phyloP scores from a whole-genome alignment of 92 coral and sea anemone species.

The Epizoanthus fatuus region DNA sequence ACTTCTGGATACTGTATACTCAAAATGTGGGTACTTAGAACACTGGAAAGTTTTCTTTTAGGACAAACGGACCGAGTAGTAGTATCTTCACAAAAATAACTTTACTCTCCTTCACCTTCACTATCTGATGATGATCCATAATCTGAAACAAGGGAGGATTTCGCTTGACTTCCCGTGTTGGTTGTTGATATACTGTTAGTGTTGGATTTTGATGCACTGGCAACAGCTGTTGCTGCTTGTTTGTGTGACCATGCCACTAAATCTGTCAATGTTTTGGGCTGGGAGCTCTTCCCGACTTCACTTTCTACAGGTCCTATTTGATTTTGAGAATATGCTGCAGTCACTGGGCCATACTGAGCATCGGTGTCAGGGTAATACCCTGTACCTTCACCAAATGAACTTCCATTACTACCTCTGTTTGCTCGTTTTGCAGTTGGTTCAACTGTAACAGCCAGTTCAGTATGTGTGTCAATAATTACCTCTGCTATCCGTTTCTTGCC shows the following conservation, averaged over 20 bases:
- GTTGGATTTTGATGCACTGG: background rate
- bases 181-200: background rate
- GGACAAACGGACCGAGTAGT: too few species aligned
- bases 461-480: conserved; percentile 45
- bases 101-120: conserved; percentile 48
- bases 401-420: background rate
- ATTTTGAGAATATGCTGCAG: background rate
- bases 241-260: conserved; percentile 88
- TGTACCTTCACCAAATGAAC: conserved; percentile 49
- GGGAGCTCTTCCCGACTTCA: conserved; percentile 34
- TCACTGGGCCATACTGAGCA: conserved; percentile 49
- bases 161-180: background rate
- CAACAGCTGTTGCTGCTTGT: conserved; percentile 56
- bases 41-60: too few species aligned
- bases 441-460: conserved; percentile 37
- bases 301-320: conserved; percentile 18
- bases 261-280: conserved; percentile 84
- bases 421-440: conserved; percentile 31
- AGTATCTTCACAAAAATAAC: too few species aligned
- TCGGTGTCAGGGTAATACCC: conserved; percentile 89
- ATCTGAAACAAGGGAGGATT: conserved; percentile 72
- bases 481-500: conserved; percentile 61
- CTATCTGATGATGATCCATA: conserved; percentile 86
- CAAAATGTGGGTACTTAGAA: too few species aligned
- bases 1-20: too few species aligned